Base-by-base conservation (phyloP, 2,888 invertebrate genomes). In the Hirtodrosophila histrioides region DNA sequence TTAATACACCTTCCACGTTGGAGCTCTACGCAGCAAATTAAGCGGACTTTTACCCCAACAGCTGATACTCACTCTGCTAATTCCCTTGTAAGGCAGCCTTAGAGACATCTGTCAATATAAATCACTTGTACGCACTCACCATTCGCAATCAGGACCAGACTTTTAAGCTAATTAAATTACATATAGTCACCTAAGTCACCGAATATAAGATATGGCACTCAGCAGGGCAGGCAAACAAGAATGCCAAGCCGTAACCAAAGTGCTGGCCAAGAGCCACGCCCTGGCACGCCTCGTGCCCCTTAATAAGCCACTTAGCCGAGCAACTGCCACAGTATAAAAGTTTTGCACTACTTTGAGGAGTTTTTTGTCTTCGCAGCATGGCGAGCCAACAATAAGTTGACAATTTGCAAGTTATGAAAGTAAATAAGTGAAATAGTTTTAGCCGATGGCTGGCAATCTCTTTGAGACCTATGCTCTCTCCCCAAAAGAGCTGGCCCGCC, bases 351-450 rank as follows among this genome's bases (percentile, higher is more conserved):
- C 50, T 64, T 48, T 31, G 23, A 37, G 41, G 43, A 61, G 39
- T 65, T 77, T 63, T 66, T 65, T 63, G 67, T 63, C 65, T 70
- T 48, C 41, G 54, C 45, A 50, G 56, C 49, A 57, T 63, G 74
- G 73, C 67, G 56, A 68, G 70, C 66, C 75, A 83, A 75, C 88
- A 88, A 84, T 88, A 86, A 86, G 84, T 84, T 88, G 84, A 88
- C 88, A 84, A 84, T 84, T 88, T 84, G 88, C 75, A 83, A 83
- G 86, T 83, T 83, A 86, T 79, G 83, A 87, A 83, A 87, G 83
- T 87, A 85, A 83, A 87, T 83, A 87, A 83, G 88, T 85, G 88
- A 87, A 82, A 87, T 87, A 83, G 83, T 87, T 87, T 71, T 55
- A 63, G 69, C 65, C 69, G 70, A 63, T 70, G 77, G 65, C 61